Percentiles rank a stretch among this genome's conserved stretches.
Conservation (phyloP, 2,888 invertebrate species). For the Chironomus riparius region DNA sequence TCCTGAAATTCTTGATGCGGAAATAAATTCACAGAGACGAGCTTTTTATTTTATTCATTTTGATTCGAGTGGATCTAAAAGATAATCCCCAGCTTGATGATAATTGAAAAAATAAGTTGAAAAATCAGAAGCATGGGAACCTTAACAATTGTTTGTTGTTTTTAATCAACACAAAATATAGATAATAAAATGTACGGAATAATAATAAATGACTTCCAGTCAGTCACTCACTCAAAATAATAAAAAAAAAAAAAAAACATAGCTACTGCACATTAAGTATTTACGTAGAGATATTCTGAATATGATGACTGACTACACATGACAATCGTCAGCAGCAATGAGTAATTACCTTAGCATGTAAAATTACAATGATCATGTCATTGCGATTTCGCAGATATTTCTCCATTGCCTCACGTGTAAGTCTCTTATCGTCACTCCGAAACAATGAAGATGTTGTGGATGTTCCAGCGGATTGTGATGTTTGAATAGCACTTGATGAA, state of each 20-base stretch:
- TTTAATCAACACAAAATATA: background rate
- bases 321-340: background rate
- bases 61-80: background rate
- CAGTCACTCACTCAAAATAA: background rate
- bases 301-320: too few relatives aligned
- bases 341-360: conserved; percentile 78
- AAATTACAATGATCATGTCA: conserved; percentile 92
- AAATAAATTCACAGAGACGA: background rate
- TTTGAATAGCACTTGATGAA: conserved; percentile 33
- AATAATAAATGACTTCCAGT: conserved; percentile 21
- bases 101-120: conserved; percentile 24
- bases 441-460: conserved; percentile 20
- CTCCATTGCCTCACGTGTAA: conserved; percentile 91
- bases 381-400: conserved; percentile 88
- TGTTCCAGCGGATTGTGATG: conserved; percentile 4
- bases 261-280: background rate
- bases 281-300: background rate
- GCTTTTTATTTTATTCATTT: background rate
- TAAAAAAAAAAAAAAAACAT: too few relatives aligned
- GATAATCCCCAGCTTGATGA: conserved; percentile 24
- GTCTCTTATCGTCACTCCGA: conserved; percentile 61
- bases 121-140: conserved; percentile 23
- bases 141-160: conserved; percentile 12
- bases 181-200: background rate
- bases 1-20: conserved; percentile 16